A percentile compares a stretch with the other conserved stretches of the same genome.
Conservation (phyloP, 1,140 invertebrate genomes). For the Hycleus cichorii region DNA sequence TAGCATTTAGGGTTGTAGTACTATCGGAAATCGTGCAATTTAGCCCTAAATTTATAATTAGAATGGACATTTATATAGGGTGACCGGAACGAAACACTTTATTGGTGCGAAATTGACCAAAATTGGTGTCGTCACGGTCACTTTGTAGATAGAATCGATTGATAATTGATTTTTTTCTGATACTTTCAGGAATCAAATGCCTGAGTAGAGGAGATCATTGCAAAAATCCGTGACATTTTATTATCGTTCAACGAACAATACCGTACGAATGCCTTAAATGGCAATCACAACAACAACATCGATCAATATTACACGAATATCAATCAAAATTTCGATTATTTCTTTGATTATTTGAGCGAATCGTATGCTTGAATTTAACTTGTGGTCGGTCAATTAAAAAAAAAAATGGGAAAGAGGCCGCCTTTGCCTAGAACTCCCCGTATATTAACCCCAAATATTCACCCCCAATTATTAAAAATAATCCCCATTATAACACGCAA, state of each 20-base stretch:
- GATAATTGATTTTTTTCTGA: no score
- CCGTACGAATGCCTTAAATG: conserved; percentile 47
- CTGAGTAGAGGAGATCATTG: conserved; percentile 71
- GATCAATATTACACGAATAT: conserved; percentile 45
- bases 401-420: conserved; percentile 8
- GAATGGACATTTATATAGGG: no score
- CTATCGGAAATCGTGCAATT: no score
- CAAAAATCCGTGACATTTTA: conserved; percentile 66
- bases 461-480: conserved; percentile 4
- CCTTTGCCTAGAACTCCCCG: not conserved
- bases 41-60: no score
- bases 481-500: conserved; percentile 13
- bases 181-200: conserved; percentile 59
- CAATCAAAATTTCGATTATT: conserved; percentile 46
- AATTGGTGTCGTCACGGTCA: no score
- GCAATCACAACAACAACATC: conserved; percentile 40
- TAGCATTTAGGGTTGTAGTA: no score
- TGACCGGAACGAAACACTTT: no score
- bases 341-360: conserved; percentile 52
- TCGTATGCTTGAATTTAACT: conserved; percentile 45
- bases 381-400: conserved; percentile 2
- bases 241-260: conserved; percentile 65
- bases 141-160: no score
- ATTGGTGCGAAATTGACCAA: no score
- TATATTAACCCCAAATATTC: conserved; percentile 4